A percentile compares a stretch with the other conserved stretches of the same genome.
Conservation (phyloP, 2,113 vertebrate species). For the Chroicocephalus ridibundus region DNA sequence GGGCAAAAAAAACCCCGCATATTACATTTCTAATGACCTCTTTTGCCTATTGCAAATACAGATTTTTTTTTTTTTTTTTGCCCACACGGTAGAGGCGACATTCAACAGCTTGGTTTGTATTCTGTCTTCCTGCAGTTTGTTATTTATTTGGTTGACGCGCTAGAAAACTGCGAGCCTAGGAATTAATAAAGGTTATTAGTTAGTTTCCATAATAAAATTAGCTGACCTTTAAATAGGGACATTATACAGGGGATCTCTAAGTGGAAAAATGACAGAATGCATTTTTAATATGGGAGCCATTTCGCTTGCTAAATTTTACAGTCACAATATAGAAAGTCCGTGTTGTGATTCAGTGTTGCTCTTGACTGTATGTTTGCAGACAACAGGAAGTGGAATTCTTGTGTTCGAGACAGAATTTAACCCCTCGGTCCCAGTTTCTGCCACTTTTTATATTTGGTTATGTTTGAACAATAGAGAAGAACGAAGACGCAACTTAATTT, state of each 20-base stretch:
- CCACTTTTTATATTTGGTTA: background rate
- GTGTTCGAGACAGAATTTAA: background rate
- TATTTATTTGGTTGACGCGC: slow-evolving; percentile 10
- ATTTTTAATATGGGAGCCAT: slow-evolving; percentile 24
- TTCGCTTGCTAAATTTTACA: background rate
- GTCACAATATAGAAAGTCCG: background rate
- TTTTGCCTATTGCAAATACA: slow-evolving; percentile 1
- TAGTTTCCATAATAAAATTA: slow-evolving; percentile 59
- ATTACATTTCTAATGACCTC: background rate
- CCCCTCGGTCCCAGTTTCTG: background rate
- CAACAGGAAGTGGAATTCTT: background rate
- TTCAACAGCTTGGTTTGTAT: background rate
- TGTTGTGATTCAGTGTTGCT: background rate
- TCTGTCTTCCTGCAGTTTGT: background rate
- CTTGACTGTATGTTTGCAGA: background rate
- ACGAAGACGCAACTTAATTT: background rate
- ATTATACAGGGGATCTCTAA: slow-evolving; percentile 19
- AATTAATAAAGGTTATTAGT: slow-evolving; percentile 60
- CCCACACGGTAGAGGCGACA: background rate
- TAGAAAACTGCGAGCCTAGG: background rate
- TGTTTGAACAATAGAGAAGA: background rate
- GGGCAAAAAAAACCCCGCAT: background rate
- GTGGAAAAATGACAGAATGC: slow-evolving; percentile 32
- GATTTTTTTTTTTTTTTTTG: background rate
- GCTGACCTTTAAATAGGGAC: slow-evolving; percentile 52